Percentiles rank a stretch among this genome's conserved stretches.
These are phyloP conservation scores for Betta splendens DNA, from an alignment of 2,797 vertebrate genomes.

Conservation along the genomic window DNA sequence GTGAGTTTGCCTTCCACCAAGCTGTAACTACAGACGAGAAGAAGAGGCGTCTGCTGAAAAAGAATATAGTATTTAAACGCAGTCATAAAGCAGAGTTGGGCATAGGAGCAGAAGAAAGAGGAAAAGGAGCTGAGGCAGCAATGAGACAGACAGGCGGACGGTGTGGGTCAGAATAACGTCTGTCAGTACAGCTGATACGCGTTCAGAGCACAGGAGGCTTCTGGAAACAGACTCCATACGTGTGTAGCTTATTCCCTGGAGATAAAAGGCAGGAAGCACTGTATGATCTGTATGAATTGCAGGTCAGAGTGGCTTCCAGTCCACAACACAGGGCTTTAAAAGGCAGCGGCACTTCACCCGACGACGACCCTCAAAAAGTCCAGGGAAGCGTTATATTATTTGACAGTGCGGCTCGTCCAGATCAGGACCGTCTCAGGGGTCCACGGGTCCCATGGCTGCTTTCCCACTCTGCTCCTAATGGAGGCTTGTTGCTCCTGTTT, in stretches of 20 bases:
- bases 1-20: conserved; percentile 35
- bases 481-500: conserved; percentile 5
- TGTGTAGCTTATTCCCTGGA: conserved; percentile 53
- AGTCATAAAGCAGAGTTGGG: conserved; percentile 31
- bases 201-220: conserved; percentile 38
- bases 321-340: conserved; percentile 12
- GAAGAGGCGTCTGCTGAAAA: conserved; percentile 15
- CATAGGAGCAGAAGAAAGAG: conserved; percentile 6
- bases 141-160: conserved; percentile 33
- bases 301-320: conserved; percentile 43
- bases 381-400: conserved; percentile 8
- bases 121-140: conserved; percentile 50
- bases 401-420: not conserved
- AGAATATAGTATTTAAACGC: conserved; percentile 51
- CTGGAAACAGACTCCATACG: conserved; percentile 45
- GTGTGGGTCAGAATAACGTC: conserved; percentile 44
- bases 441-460: conserved; percentile 1
- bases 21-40: conserved; percentile 33
- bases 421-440: not conserved
- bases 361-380: conserved; percentile 21
- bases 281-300: conserved; percentile 48
- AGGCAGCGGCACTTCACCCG: conserved; percentile 27
- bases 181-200: conserved; percentile 55
- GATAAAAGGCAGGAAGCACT: conserved; percentile 46
- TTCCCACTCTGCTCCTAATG: conserved; percentile 18